Percentiles rank a stretch among this genome's conserved stretches.
Conservation (phyloP, 23 tunicate genomes). For the Styela clava region DNA sequence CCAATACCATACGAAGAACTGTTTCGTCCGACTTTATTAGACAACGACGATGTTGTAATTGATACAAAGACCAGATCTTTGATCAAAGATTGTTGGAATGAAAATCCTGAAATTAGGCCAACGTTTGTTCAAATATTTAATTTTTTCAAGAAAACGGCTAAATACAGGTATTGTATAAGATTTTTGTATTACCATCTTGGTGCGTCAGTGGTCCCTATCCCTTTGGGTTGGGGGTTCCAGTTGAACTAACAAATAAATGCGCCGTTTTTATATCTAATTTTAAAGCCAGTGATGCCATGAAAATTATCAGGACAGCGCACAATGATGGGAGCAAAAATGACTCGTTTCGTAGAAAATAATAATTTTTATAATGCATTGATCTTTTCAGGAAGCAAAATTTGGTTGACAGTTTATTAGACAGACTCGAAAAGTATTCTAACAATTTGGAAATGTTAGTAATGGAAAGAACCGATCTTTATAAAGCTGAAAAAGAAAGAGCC, state of each 20-base stretch:
- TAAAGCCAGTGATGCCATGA: too few species aligned
- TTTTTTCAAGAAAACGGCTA: background rate
- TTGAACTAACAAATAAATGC: too few species aligned
- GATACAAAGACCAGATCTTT: slow-evolving; percentile 31
- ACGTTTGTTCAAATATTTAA: slow-evolving; percentile 41
- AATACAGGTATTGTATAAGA: slow-evolving; percentile 2
- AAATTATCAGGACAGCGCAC: too few species aligned
- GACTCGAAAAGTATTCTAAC: slow-evolving; percentile 53
- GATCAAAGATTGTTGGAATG: slow-evolving; percentile 56
- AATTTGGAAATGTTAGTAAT: slow-evolving; percentile 64
- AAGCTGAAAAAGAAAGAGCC: slow-evolving; percentile 73
- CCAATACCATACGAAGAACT: slow-evolving; percentile 25
- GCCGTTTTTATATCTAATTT: too few species aligned
- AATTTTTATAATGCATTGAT: too few species aligned
- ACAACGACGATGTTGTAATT: slow-evolving; percentile 71
- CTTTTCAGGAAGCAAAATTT: slow-evolving; percentile 47
- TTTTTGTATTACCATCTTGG: too few species aligned
- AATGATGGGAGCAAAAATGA: too few species aligned
- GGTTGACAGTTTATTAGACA: slow-evolving; percentile 43
- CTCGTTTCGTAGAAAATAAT: too few species aligned
- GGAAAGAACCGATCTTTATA: slow-evolving; percentile 56
- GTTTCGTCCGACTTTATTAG: slow-evolving; percentile 70
- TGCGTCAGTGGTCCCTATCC: too few species aligned
- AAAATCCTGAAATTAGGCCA: slow-evolving; percentile 42
- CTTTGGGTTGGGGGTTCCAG: too few species aligned